phyloP scores from a whole-genome alignment of 2,888 invertebrate genomes.

The Cartodere bifasciata region DNA sequence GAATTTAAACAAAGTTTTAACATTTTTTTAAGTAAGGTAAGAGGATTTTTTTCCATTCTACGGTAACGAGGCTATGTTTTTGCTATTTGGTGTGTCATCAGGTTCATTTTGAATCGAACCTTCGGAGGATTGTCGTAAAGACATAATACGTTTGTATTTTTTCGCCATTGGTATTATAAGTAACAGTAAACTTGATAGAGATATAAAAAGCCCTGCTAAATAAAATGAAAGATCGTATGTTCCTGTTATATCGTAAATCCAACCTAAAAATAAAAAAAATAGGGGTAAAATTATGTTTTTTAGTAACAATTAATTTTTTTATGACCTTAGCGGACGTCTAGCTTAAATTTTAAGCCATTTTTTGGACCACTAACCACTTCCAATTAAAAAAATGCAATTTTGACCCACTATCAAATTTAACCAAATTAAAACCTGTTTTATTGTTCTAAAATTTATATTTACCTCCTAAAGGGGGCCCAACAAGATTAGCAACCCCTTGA shows the following conservation, averaged over 20 bases:
- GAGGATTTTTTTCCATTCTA: too few relatives aligned
- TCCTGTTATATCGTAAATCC: constrained; percentile 67
- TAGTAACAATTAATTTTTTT: too few relatives aligned
- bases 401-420: too few relatives aligned
- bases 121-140: constrained; percentile 25
- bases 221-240: constrained; percentile 71
- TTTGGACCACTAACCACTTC: too few relatives aligned
- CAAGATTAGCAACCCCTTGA: constrained; percentile 79
- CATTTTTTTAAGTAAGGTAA: constrained; percentile 16
- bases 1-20: too few relatives aligned
- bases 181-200: constrained; percentile 56
- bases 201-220: constrained; percentile 68
- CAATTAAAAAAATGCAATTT: too few relatives aligned
- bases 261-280: constrained; percentile 63
- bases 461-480: constrained; percentile 88
- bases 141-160: constrained; percentile 25
- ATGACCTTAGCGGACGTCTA: too few relatives aligned
- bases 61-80: too few relatives aligned
- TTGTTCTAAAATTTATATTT: constrained; percentile 20
- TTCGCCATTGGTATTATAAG: constrained; percentile 30
- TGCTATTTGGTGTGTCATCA: too few relatives aligned
- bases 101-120: constrained; percentile 15
- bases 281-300: too few relatives aligned
- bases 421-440: not conserved
- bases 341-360: too few relatives aligned